Conservation (phyloP, 2,113 vertebrate species). For the Verasper variegatus region DNA sequence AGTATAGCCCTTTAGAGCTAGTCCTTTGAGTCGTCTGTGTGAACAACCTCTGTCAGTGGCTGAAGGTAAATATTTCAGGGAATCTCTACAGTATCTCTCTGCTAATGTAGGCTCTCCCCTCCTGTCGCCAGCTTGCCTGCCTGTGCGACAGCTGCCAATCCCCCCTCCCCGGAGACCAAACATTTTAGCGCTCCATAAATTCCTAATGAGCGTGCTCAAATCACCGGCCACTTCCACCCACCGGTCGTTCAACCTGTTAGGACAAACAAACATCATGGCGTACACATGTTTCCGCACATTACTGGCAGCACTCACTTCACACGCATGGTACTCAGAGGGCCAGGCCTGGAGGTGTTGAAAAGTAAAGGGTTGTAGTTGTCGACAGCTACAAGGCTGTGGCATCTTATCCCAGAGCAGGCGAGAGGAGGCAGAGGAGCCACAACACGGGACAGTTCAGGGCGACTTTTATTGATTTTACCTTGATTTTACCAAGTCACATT, state of each 20-base stretch:
- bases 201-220: constrained; percentile 98
- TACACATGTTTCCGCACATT: constrained; percentile 76
- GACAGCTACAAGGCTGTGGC: constrained; percentile 40
- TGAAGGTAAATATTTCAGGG: constrained; percentile 50
- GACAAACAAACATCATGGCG: constrained; percentile 72
- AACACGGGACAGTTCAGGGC: neutral
- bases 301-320: constrained; percentile 67
- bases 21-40: neutral
- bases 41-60: constrained; percentile 1
- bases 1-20: neutral
- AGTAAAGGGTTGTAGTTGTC: constrained; percentile 48
- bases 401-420: constrained; percentile 20
- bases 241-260: constrained; percentile 84
- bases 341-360: constrained; percentile 66
- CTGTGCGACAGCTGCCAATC: constrained; percentile 91
- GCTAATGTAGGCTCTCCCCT: constrained; percentile 32
- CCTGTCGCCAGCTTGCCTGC: constrained; percentile 76
- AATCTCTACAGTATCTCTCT: constrained; percentile 26
- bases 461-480: constrained; percentile 30
- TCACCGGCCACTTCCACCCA: constrained; percentile 87
- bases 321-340: constrained; percentile 65
- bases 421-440: constrained; percentile 12
- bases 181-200: constrained; percentile 99
- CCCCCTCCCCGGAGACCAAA: constrained; percentile 90
- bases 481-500: constrained; percentile 16